Evolutionary conservation across 2,113 vertebrate genomes (phyloP), one percentile per base, ranked within the genome.

Genomic region (Menura novaehollandiae): DNA sequence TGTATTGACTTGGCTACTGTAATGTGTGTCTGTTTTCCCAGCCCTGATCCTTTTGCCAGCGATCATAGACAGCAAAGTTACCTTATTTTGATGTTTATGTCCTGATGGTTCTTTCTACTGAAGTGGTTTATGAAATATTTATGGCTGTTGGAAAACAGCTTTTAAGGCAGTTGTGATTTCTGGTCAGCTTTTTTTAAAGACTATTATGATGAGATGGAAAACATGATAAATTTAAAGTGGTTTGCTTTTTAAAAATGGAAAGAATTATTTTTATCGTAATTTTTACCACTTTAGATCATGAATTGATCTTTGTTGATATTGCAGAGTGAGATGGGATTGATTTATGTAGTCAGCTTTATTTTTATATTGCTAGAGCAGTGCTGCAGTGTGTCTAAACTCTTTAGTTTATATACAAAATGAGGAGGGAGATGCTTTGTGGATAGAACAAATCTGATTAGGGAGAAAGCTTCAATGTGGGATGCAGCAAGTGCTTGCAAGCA

Each of bases 81-180:
- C 32, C 59, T 86, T 62, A 26, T 60, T 75, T 67, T 84, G 82
- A 49, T 86, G 27, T 89, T 97, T 88, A 27, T 78, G 2, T 72
- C 30, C 27, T 68, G 67, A 15, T 72, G n/a, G 30, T 86, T 37
- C 32, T 58, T 89, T 72, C 33, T 86, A 13, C 63, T 63, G 5
- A 85, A 95, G 56, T 55, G 55, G 26, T 87, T 90, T 88, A 75
- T 94, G 37, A 94, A 93, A 93, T 94, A 95, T 93, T 97, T 37
- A 20, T 30, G n/a, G 24, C 22, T 88, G 23, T 22, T 96, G 53
- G 47, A 86, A 95, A 93, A 91, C 26, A 92, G 44, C 33, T 27
- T 86, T 82, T 78, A 67, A 87, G 62, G 22, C 0, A 0, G 47
- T 84, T 85, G 35, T 78, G 47, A 73, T 75, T 94, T 94, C 66